A percentile compares a stretch with the other conserved stretches of the same genome.
phyloP scores from a whole-genome alignment of 2,888 invertebrate species.

The Lissonota sp. region DNA sequence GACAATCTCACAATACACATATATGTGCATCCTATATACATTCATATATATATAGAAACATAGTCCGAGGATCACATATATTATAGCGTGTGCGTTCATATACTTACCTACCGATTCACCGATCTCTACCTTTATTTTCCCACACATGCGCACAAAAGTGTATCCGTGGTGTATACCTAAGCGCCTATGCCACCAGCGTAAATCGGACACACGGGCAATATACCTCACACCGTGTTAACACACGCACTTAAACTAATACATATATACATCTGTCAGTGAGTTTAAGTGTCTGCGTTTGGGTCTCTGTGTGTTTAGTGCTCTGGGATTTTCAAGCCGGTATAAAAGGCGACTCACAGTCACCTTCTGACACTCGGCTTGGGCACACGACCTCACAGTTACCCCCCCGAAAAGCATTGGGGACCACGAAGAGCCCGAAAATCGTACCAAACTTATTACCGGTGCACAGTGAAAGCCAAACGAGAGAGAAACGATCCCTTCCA shows the following conservation, averaged over 20 bases:
- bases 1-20: not conserved
- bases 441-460: slow-evolving; percentile 18
- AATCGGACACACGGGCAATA: slow-evolving; percentile 74
- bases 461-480: slow-evolving; percentile 21
- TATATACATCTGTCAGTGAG: slow-evolving; percentile 14
- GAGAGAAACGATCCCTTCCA: slow-evolving; percentile 10
- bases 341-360: slow-evolving; percentile 76
- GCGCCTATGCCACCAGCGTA: slow-evolving; percentile 67
- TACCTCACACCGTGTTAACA: slow-evolving; percentile 69
- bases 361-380: slow-evolving; percentile 80
- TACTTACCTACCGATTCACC: slow-evolving; percentile 73
- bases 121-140: slow-evolving; percentile 65
- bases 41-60: slow-evolving; percentile 4
- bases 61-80: slow-evolving; percentile 38
- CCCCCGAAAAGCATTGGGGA: slow-evolving; percentile 46
- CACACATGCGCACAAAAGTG: slow-evolving; percentile 64
- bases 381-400: slow-evolving; percentile 70
- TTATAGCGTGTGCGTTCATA: slow-evolving; percentile 64
- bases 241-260: slow-evolving; percentile 27
- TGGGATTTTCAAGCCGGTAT: slow-evolving; percentile 49
- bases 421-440: slow-evolving; percentile 34
- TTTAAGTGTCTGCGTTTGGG: not conserved
- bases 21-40: not conserved
- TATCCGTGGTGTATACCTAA: slow-evolving; percentile 66
- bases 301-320: slow-evolving; percentile 20